Evolutionary conservation across 2,797 vertebrate genomes (phyloP), one percentile per base, ranked within the genome.

Genomic region (Margarornis squamiger): DNA sequence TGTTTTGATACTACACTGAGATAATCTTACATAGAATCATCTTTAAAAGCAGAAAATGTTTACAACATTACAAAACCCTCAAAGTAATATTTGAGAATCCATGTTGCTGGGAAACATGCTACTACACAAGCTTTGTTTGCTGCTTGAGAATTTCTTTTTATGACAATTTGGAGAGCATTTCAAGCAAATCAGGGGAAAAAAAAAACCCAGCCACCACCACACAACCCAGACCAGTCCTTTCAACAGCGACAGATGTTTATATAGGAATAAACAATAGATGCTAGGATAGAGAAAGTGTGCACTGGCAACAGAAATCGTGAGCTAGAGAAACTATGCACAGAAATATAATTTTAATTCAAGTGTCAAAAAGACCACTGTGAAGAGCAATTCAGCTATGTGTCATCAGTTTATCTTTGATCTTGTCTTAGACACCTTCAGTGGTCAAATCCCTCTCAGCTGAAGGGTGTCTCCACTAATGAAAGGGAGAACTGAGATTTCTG

Each of bases 211-310:
- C n/a, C 26, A 67, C 43, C 26, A 90, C 18, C 55, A 83, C 58
- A 78, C 20, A 92, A 48, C 5, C 22, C 68, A 74, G 62, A 71
- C 4, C 6, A 73, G 32, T 51, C 39, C 54, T 75, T 90, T 92
- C 68, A 92, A 39, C 41, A 49, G 24, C 22, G 72, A 88, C 57
- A 94, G 72, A 43, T 94, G 78, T 91, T 96, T 88, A 90, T 48
- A 80, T 6, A 90, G 68, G 34, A 88, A 87, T 66, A 90, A 82
- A 68, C 1, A 13, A 75, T 2, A 73, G 71, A 84, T 17, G 32
- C 32, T 72, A 82, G 41, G 45, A 67, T 3, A 81, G 51, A 72
- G 67, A 78, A 81, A 87, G 18, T 4, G 20, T 55, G 55, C 17
- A 29, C 59, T 29, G 9, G 34, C 41, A 90, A 79, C 7, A 51